Evolutionary conservation across 2,113 vertebrate genomes (phyloP).

Genomic region (Megaleporinus macrocephalus): DNA sequence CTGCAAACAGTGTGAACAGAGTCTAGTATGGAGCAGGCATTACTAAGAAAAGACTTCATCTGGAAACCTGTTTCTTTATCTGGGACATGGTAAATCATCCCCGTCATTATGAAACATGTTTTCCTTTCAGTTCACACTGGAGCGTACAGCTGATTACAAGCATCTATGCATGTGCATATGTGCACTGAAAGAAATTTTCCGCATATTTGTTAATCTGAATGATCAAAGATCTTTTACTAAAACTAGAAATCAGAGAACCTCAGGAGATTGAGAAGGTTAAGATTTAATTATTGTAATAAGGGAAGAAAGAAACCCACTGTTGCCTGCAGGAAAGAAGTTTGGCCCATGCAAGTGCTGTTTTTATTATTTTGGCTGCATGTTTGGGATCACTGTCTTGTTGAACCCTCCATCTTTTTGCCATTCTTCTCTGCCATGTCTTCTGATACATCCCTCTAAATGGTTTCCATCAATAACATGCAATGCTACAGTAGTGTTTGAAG

Average conservation of each 20-base stretch:
- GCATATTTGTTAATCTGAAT: no score
- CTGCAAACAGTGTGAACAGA: no score
- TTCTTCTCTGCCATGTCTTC: no score
- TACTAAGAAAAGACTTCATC: no score
- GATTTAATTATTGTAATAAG: neutral
- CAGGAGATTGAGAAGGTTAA: neutral
- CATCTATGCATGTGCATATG: neutral
- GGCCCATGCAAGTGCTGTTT: no score
- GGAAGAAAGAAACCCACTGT: neutral
- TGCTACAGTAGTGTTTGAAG: no score
- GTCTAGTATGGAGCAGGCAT: no score
- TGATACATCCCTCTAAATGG: no score
- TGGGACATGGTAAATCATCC: neutral
- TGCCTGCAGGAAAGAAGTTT: neutral
- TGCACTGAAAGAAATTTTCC: neutral
- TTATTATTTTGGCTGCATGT: no score
- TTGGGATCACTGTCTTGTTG: no score
- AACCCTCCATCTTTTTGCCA: no score
- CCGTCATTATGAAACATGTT: neutral
- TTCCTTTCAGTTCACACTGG: neutral
- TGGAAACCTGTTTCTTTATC: neutral
- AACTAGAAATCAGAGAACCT: neutral
- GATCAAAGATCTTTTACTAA: neutral
- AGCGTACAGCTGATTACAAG: slow-evolving; percentile 7
- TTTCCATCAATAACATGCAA: no score